Conservation (phyloP, 2,888 invertebrate species). For the Temnothorax rugatulus region DNA sequence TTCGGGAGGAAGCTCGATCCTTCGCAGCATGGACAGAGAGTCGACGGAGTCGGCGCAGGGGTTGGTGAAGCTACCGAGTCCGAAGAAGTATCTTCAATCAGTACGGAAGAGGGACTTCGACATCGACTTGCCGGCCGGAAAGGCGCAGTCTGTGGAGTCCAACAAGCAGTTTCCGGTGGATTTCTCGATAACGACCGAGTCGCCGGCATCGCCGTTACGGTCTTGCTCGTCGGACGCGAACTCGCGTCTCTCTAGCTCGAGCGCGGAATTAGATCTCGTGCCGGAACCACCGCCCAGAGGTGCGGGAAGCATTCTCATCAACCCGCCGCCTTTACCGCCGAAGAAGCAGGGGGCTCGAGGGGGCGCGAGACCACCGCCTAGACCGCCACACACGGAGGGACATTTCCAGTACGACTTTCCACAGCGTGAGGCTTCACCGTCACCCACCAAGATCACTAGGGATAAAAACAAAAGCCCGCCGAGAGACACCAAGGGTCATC, state of each 20-base stretch:
- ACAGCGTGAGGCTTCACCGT: slow-evolving; percentile 84
- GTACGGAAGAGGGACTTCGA: slow-evolving; percentile 79
- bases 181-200: slow-evolving; percentile 79
- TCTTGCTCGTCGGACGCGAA: slow-evolving; percentile 83
- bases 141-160: slow-evolving; percentile 75
- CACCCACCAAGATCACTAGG: slow-evolving; percentile 60
- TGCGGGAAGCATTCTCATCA: slow-evolving; percentile 88
- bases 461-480: slow-evolving; percentile 86
- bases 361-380: slow-evolving; percentile 89
- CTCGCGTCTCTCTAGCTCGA: slow-evolving; percentile 83
- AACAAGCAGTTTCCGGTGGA: slow-evolving; percentile 82
- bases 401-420: slow-evolving; percentile 88
- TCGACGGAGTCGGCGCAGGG: slow-evolving; percentile 78
- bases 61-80: slow-evolving; percentile 84
- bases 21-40: slow-evolving; percentile 65
- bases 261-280: slow-evolving; percentile 86
- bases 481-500: slow-evolving; percentile 85
- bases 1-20: slow-evolving; percentile 36
- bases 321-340: slow-evolving; percentile 92
- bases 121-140: slow-evolving; percentile 75
- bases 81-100: slow-evolving; percentile 82
- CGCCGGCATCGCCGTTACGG: slow-evolving; percentile 81
- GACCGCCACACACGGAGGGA: slow-evolving; percentile 88
- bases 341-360: slow-evolving; percentile 89
- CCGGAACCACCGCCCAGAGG: slow-evolving; percentile 91